Evolutionary conservation across 1,140 invertebrate species (phyloP), one percentile per base, ranked within the genome.

Genomic region (Drosophila quadrilineata): DNA sequence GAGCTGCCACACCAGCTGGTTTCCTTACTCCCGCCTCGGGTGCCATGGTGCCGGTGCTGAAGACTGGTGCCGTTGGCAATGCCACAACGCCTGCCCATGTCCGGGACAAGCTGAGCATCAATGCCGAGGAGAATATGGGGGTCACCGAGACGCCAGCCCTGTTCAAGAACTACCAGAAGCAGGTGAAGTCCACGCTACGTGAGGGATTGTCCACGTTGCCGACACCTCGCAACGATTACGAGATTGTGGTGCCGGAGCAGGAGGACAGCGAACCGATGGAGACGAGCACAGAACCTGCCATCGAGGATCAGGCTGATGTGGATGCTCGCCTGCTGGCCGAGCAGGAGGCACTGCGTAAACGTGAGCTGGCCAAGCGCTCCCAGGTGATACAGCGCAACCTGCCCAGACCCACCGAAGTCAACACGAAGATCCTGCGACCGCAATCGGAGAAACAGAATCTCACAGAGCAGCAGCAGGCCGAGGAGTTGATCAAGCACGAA

Each of bases 401-500:
- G n/a, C 98, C 98, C 6, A 92, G 98, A 33, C 98, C 98, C 2
- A 90, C 91, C 2, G 97, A 98, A 67, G 93, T 97, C 0, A 98
- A 98, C 90, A 93, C 93, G 41, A 93, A 94, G 64, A 94, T 98
- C 40, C 90, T 98, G 29, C 91, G 96, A 56, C 94, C 95, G 17
- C 90, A 92, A 6, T 93, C 92, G 71, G 93, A 93, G 66, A 94
- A 94, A 65, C 92, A 94, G 21, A 93, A 94, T 17, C 92, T 98
- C 3, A 96, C 94, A n/a, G 95, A 97, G 70, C 91, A 98, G 35
- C 96, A 98, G 90, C 96, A 96, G 92, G 97, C 98, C 14, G 98
- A 99, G 91, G 98, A 99, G 91, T 88, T 99, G 19, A 98, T 99
- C 41, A 99, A 99, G 91, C 92, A 94, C 59, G 98, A 99, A 91